Base-by-base conservation (phyloP, 92 coral and sea anemone genomes). In the Chrysogorgia sp. region DNA sequence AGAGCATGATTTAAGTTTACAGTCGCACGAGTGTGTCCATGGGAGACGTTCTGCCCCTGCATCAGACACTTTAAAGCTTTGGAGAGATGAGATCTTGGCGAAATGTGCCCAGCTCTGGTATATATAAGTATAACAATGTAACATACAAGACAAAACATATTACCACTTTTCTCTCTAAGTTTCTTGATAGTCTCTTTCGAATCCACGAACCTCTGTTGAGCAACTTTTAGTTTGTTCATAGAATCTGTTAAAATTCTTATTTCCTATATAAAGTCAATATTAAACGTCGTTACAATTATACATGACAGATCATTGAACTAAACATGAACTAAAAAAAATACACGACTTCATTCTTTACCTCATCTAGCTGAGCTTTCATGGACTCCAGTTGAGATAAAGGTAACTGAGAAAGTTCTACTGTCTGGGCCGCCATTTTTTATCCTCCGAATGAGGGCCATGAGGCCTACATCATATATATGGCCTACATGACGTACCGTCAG, bases 191-290 rank as follows among this genome's bases (percentile, higher is more conserved):
- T 88, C 43, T 96, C 99, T 79, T 87, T 89, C 2, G 99, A 96
- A 58, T 96, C 97, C 40, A 79, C 83, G 63, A 85, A 96, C 81
- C 89, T 96, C 50, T 96, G 99, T 50, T 96, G 99, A 55, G 99
- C 97, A 60, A 91, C 26, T 71, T 96, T 96, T 24, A 96, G 80
- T 72, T 92, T 90, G 28, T 85, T 84, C 94, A 92, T 89, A 47
- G 99, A 96, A 26, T 92, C 92, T 34, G 94, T 85, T 53, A 96
- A 85, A 37, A 96, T 58, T 86, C 92, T 96, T 4, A 96, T 91
- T 76, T 96, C 99, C 99, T 96, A 32, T 32, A 1, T 28, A 49
- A 9, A 41, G 28, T 21, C 2, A 24, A 65, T 63, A 22, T 8
- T 3, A 60, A 30, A 7, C 22, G 2, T 6, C 30, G 34, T 10